Conservation (phyloP, 1,140 invertebrate genomes). For the Melitaea cinxia region DNA sequence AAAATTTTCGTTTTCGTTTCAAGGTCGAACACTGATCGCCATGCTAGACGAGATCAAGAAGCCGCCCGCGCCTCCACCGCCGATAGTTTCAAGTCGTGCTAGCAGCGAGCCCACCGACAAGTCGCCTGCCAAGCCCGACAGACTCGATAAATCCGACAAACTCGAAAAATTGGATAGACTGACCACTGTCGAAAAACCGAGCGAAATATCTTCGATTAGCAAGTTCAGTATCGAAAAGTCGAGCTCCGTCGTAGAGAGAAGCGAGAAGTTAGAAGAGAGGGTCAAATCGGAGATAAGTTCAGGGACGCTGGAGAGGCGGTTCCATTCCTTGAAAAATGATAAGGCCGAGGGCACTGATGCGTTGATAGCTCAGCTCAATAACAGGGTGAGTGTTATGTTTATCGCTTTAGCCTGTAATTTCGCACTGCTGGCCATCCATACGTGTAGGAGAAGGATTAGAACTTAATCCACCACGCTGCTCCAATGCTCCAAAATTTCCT, state of each 20-base stretch:
- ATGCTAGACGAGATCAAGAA: constrained; percentile 72
- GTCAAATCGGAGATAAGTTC: constrained; percentile 22
- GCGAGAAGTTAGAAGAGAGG: constrained; percentile 32
- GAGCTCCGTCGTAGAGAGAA: constrained; percentile 38
- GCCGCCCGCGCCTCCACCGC: constrained; percentile 49
- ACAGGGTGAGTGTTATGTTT: constrained; percentile 74
- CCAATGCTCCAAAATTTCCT: too few species aligned
- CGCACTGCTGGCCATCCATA: too few species aligned
- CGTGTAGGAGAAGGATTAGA: too few species aligned
- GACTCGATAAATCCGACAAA: constrained; percentile 39
- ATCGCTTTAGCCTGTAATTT: too few species aligned
- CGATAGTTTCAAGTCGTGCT: constrained; percentile 38
- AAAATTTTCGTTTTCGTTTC: background rate
- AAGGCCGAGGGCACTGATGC: constrained; percentile 51
- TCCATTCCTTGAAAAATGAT: constrained; percentile 38
- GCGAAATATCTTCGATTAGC: constrained; percentile 41
- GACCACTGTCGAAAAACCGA: constrained; percentile 13
- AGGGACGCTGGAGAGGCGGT: constrained; percentile 58
- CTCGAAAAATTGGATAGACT: constrained; percentile 35
- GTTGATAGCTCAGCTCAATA: constrained; percentile 69
- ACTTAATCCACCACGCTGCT: too few species aligned
- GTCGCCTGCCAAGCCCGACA: constrained; percentile 34
- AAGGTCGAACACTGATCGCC: constrained; percentile 64
- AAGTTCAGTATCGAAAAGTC: constrained; percentile 44
- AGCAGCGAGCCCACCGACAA: constrained; percentile 37